Evolutionary conservation across 1,140 invertebrate genomes (phyloP).

Genomic region (Caenorhabditis inopinata): DNA sequence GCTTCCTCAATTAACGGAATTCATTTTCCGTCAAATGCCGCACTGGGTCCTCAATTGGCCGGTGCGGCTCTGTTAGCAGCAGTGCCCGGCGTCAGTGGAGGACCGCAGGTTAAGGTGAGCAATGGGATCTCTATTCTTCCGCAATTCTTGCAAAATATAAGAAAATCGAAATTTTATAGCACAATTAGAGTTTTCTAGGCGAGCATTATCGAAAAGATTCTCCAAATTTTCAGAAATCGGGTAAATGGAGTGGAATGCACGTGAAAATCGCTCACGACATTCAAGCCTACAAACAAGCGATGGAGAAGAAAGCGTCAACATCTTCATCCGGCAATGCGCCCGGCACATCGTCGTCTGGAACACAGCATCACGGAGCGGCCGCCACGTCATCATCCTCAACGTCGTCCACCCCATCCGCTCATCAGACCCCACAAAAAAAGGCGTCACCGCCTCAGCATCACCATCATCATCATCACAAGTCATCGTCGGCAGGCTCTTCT

Average conservation of each 20-base stretch:
- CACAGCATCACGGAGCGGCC: too few relatives aligned
- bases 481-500: too few relatives aligned
- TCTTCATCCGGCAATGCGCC: background rate
- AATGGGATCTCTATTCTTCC: too few relatives aligned
- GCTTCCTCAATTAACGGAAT: background rate
- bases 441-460: too few relatives aligned
- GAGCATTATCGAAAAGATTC: background rate
- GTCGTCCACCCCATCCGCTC: too few relatives aligned
- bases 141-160: too few relatives aligned
- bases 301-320: background rate
- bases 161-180: background rate
- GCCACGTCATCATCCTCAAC: too few relatives aligned
- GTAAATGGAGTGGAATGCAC: slow-evolving; percentile 23
- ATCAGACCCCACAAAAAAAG: too few relatives aligned
- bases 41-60: background rate
- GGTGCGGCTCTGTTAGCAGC: background rate
- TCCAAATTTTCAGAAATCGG: background rate
- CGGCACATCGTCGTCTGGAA: background rate
- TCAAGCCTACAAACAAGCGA: background rate
- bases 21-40: background rate
- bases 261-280: slow-evolving; percentile 12
- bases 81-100: background rate
- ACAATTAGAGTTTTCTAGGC: too few relatives aligned
- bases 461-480: too few relatives aligned
- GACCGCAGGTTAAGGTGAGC: background rate